phyloP scores from a whole-genome alignment of 2,113 vertebrate species.

The Erpornis zantholeuca region DNA sequence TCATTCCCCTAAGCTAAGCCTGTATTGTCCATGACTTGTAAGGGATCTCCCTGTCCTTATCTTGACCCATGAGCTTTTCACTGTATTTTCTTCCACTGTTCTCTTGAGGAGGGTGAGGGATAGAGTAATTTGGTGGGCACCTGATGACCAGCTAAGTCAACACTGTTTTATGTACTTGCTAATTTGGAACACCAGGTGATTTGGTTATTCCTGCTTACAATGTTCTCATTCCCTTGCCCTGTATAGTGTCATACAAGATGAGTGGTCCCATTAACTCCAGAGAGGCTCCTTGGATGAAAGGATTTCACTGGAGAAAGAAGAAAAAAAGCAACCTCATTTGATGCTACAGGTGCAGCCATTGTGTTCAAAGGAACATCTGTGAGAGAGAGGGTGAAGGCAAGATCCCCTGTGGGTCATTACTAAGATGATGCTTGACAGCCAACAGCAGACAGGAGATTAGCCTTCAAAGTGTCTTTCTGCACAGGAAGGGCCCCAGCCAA shows the following conservation, averaged over 20 bases:
- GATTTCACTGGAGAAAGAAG: background rate
- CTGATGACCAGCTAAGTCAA: background rate
- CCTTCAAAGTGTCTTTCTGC: background rate
- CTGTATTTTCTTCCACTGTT: background rate
- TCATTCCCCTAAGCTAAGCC: background rate
- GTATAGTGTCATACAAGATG: background rate
- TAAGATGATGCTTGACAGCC: background rate
- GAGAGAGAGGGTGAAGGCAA: background rate
- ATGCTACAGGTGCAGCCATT: background rate
- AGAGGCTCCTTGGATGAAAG: background rate
- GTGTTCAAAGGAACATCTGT: background rate
- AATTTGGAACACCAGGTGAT: background rate
- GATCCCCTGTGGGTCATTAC: background rate
- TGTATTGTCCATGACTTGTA: background rate
- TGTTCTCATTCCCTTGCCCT: background rate
- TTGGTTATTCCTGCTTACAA: background rate
- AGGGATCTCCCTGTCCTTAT: background rate
- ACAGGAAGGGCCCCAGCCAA: background rate
- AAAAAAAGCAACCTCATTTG: background rate
- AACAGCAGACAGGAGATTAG: background rate
- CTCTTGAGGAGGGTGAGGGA: background rate
- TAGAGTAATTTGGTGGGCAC: background rate
- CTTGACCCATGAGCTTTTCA: background rate
- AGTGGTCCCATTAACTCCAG: background rate
- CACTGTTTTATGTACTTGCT: background rate